A percentile compares a stretch with the other conserved stretches of the same genome.
Evolutionary conservation across 1,140 invertebrate species (phyloP).

Genomic region (Lepidurus apus): DNA sequence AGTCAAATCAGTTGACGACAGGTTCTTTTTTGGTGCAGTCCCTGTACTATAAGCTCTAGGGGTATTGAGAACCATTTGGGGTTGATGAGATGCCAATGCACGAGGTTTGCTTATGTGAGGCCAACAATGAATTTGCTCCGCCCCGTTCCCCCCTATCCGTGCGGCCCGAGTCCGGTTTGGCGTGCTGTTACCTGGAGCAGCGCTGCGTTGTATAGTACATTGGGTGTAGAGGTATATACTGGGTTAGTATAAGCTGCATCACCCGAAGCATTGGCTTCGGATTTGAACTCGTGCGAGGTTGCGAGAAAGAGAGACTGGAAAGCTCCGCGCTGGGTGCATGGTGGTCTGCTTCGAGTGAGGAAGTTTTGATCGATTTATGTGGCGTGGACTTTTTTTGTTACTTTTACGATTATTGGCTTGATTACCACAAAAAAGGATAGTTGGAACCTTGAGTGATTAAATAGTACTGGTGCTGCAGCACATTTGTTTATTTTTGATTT

Average conservation of each 20-base stretch:
- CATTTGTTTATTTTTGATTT: background rate
- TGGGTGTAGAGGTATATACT: background rate
- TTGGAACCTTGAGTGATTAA: background rate
- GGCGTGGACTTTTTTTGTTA: background rate
- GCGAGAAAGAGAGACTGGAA: background rate
- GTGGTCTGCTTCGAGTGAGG: background rate
- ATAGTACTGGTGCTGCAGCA: background rate
- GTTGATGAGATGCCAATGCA: conserved; percentile 18
- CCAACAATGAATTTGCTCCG: background rate
- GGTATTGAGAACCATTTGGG: conserved; percentile 5
- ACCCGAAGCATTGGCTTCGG: background rate
- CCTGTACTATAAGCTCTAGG: background rate
- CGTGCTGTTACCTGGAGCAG: background rate
- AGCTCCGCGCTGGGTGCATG: background rate
- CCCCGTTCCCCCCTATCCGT: background rate
- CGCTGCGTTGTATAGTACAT: background rate
- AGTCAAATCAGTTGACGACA: background rate
- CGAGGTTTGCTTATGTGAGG: background rate
- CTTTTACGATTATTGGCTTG: conserved; percentile 4
- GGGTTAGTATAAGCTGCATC: conserved; percentile 4
- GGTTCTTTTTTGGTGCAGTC: background rate
- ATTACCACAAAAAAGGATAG: background rate
- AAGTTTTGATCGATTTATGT: background rate
- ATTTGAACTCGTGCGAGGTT: conserved; percentile 16
- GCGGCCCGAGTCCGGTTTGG: background rate